Evolutionary conservation across 2,888 invertebrate genomes (phyloP), one percentile per base, ranked within the genome.

Genomic region (Rhingia campestris): DNA sequence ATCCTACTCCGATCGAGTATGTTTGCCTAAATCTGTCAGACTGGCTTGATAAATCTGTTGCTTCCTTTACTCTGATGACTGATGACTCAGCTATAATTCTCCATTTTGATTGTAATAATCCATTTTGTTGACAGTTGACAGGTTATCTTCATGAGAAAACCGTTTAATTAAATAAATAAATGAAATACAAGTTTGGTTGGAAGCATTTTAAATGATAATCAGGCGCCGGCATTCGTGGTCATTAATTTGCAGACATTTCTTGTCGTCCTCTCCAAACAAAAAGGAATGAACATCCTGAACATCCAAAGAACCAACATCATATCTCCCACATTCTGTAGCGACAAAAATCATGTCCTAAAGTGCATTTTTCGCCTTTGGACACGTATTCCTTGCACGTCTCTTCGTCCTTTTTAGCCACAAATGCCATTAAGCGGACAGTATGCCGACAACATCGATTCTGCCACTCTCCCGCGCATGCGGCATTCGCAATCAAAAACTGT

Each of bases 361-460:
- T 80, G 84, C 69, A 75, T 69, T 75, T 84, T 80, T 80, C 84
- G 84, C 84, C 75, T 70, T 70, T n/a, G 84, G 84, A 49, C 79
- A 80, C 22, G 22, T 84, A 80, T 80, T 80, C 74, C 37, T 59
- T 59, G 84, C 84, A 84, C 84, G 79, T 74, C 59, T 30, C 35
- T 69, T 63, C 80, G 69, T 80, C 74, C 79, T 73, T 79, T 80
- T 66, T 59, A 35, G 72, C 39, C 75, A 41, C 5, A 59, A 80
- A 66, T 80, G 80, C 70, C 80, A 80, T 84, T 80, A 84, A 75
- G 74, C 70, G 80, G 67, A 80, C 64, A 80, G 70, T 30, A 63
- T 84, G 74, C 84, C 84, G 80, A 80, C 80, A 80, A 84, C 84
- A 80, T 61, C 47, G 84, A 75, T 84, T 84, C 80, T 70, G 54